Evolutionary conservation across 2,113 vertebrate genomes (phyloP).

Genomic region (Ictalurus punctatus): DNA sequence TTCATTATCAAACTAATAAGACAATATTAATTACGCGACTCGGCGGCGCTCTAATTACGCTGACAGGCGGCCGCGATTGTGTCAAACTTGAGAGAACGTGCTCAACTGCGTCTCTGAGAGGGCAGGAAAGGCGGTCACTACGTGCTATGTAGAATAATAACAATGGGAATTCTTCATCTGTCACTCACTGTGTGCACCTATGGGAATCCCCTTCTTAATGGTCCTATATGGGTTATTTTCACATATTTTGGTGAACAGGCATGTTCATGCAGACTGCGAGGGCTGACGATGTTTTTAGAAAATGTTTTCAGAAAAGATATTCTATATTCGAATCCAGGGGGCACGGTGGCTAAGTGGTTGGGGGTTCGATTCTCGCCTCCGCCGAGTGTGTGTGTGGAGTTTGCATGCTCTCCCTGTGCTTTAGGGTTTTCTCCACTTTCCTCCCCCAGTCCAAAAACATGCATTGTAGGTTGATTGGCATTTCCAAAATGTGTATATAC

Average conservation of each 20-base stretch:
- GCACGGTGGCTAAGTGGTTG: too few species aligned
- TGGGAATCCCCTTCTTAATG: constrained; percentile 34
- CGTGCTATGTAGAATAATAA: constrained; percentile 41
- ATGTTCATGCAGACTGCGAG: neutral
- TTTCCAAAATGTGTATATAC: too few species aligned
- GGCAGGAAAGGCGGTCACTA: constrained; percentile 47
- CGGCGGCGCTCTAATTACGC: constrained; percentile 69
- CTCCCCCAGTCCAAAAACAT: too few species aligned
- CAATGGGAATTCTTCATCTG: constrained; percentile 43
- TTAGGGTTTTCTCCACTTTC: too few species aligned
- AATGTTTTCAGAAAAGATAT: too few species aligned
- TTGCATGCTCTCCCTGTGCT: too few species aligned
- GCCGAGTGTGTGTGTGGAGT: too few species aligned
- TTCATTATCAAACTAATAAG: constrained; percentile 77
- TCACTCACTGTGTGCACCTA: constrained; percentile 26
- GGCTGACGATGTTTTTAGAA: neutral
- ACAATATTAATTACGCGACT: constrained; percentile 76
- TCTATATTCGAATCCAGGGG: too few species aligned
- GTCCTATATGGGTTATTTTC: neutral
- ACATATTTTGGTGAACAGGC: neutral
- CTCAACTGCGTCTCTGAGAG: constrained; percentile 43
- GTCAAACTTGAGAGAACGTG: constrained; percentile 58
- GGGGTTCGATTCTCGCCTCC: too few species aligned
- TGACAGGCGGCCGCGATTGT: constrained; percentile 68
- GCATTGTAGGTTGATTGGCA: too few species aligned